Percentiles rank a stretch among this genome's conserved stretches.
phyloP scores from a whole-genome alignment of 1,140 invertebrate species.

The Pentalonia nigronervosa region DNA sequence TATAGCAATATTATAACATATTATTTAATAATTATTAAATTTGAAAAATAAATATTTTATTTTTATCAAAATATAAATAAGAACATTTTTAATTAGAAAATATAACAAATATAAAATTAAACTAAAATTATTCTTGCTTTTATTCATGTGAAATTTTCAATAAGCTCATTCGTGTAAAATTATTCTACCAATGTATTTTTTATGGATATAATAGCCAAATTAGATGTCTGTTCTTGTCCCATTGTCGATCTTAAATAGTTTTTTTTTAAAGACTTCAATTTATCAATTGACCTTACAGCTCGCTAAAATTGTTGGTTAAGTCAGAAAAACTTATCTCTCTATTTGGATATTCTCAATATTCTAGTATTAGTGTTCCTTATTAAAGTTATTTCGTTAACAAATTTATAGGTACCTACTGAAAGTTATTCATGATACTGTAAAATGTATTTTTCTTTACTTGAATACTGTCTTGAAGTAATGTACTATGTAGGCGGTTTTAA shows the following conservation, averaged over 20 bases:
- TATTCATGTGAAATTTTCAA: too few relatives aligned
- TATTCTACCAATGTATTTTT: too few relatives aligned
- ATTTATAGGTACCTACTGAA: background rate
- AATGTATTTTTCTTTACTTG: background rate
- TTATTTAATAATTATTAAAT: too few relatives aligned
- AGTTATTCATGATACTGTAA: background rate
- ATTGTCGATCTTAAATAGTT: background rate
- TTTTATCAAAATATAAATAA: too few relatives aligned
- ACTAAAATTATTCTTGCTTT: too few relatives aligned
- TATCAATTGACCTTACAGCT: too few relatives aligned
- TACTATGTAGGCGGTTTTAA: background rate
- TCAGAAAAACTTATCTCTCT: background rate
- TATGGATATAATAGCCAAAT: background rate
- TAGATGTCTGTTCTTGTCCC: background rate
- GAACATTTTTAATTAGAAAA: too few relatives aligned
- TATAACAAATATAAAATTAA: too few relatives aligned
- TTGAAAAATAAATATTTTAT: too few relatives aligned
- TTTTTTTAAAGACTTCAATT: background rate
- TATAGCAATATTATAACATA: too few relatives aligned
- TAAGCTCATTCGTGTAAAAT: too few relatives aligned
- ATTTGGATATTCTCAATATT: background rate
- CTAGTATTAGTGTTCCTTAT: background rate
- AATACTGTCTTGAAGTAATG: background rate
- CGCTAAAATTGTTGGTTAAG: background rate
- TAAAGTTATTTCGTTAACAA: background rate